Conservation (phyloP, 1,140 invertebrate genomes). For the Mycetomoellerius zeteki region DNA sequence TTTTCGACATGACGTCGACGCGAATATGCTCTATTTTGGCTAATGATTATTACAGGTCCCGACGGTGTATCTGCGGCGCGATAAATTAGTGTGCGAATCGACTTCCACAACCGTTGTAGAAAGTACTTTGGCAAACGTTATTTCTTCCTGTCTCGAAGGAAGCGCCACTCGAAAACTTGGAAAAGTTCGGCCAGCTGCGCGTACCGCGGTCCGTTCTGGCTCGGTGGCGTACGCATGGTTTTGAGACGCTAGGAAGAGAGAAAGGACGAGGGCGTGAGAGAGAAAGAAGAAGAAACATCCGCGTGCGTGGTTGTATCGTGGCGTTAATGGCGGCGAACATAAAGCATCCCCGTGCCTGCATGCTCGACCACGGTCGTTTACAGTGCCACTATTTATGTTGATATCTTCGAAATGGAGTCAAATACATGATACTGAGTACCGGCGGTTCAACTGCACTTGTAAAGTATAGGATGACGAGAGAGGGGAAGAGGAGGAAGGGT, state of each 20-base stretch:
- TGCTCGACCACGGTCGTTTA: constrained; percentile 75
- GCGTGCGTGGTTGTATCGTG: constrained; percentile 62
- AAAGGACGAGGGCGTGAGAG: not conserved
- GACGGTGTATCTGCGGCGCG: constrained; percentile 22
- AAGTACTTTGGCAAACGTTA: constrained; percentile 66
- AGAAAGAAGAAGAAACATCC: constrained; percentile 22
- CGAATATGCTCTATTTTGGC: constrained; percentile 19
- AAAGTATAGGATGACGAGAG: constrained; percentile 77
- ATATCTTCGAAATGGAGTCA: constrained; percentile 83
- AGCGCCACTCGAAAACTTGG: constrained; percentile 58
- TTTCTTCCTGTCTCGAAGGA: constrained; percentile 54
- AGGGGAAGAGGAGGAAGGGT: too few species aligned
- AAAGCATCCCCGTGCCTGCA: constrained; percentile 68
- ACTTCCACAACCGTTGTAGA: constrained; percentile 50
- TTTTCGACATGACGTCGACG: constrained; percentile 1
- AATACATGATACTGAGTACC: constrained; percentile 79
- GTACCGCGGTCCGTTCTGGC: constrained; percentile 33
- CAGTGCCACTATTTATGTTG: constrained; percentile 81
- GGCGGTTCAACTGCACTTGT: constrained; percentile 78
- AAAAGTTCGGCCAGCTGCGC: constrained; percentile 64
- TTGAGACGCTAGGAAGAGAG: not conserved
- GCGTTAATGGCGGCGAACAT: constrained; percentile 75
- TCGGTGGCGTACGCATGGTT: constrained; percentile 18
- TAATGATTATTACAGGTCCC: constrained; percentile 42
- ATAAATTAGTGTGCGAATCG: constrained; percentile 58